Percentiles rank a stretch among this genome's conserved stretches.
Conservation (phyloP, 2,797 vertebrate genomes). For the Otolemur crassicaudatus region DNA sequence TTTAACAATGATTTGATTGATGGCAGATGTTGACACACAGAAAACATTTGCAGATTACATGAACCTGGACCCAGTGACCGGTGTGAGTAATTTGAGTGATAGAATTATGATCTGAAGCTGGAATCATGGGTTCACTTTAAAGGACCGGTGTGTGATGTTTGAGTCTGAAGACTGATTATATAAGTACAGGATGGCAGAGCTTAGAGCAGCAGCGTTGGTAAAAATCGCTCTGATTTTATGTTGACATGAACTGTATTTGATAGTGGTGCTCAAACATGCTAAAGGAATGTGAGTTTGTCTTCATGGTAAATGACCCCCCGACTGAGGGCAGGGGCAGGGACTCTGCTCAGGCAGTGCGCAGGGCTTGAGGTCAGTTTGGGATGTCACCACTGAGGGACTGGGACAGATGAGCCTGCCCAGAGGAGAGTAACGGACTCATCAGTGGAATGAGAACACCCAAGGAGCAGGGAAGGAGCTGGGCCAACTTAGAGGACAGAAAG, state of each 20-base stretch:
- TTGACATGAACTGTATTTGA: neutral
- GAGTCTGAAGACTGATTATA: neutral
- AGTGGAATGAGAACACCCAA: neutral
- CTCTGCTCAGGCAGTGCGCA: neutral
- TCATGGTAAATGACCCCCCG: neutral
- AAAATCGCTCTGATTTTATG: constrained; percentile 35
- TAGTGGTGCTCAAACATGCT: neutral
- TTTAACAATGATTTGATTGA: constrained; percentile 50
- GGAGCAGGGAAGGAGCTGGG: neutral
- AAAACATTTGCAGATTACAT: neutral
- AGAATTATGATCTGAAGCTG: constrained; percentile 46
- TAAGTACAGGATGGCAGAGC: neutral
- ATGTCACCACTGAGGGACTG: neutral
- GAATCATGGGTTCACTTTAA: constrained; percentile 34
- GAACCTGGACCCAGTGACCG: constrained; percentile 29
- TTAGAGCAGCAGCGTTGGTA: constrained; percentile 45
- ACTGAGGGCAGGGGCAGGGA: neutral
- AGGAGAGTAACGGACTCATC: neutral
- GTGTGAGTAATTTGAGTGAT: constrained; percentile 30
- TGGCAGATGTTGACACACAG: constrained; percentile 14
- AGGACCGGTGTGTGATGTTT: neutral
- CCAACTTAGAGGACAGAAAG: neutral
- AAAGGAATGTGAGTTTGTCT: constrained; percentile 26
- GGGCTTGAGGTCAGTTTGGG: constrained; percentile 1
- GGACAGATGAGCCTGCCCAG: neutral